Base-by-base conservation (phyloP, 2,888 invertebrate species). In the Cryptocephalus primarius region DNA sequence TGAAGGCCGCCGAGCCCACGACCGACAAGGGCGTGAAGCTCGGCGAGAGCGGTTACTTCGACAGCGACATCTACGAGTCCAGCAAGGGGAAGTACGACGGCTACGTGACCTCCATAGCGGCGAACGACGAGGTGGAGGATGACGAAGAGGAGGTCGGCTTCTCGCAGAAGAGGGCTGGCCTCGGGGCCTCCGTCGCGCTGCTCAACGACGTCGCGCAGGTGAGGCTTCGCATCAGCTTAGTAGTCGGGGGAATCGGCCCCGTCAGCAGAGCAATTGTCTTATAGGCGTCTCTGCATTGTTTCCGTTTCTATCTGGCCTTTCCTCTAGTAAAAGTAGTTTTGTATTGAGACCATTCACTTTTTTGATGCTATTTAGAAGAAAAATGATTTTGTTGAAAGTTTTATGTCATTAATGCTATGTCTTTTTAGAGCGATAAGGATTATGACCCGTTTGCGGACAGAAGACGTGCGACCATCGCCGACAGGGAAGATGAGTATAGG, bases 401-500 rank as follows among this genome's bases (percentile, higher is more conserved):
- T 22, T 22, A 22, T 2, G 22, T 22, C 6, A 22, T 22, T 22
- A 22, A 22, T 22, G 6, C 6, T 22, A 6, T 22, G 6, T 6
- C 22, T 22, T 22, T 22, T 22, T 22, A 90, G 86, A 85, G 85
- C 65, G 90, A 89, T 60, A 89, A 92, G 69, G 92, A 93, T 66
- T 87, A 86, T 73, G 94, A 96, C 73, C 94, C 94, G 11, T 88
- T 96, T 77, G 94, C 91, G 42, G 92, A 93, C 58, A 82, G 91
- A 59, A 79, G 93, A 52, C 78, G 88, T 46, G 88, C 91, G 40
- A 94, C 92, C 11, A 92, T 97, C 65, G 90, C 91, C 1, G 96
- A 97, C 61, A 80, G 94, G 56, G 96, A 97, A 74, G 94, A 96
- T 81, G 96, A 97, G 67, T 99, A 99, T 66, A 80, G 91, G 47